Base-by-base conservation (phyloP, 2,888 invertebrate genomes). In the Dryobota labecula region DNA sequence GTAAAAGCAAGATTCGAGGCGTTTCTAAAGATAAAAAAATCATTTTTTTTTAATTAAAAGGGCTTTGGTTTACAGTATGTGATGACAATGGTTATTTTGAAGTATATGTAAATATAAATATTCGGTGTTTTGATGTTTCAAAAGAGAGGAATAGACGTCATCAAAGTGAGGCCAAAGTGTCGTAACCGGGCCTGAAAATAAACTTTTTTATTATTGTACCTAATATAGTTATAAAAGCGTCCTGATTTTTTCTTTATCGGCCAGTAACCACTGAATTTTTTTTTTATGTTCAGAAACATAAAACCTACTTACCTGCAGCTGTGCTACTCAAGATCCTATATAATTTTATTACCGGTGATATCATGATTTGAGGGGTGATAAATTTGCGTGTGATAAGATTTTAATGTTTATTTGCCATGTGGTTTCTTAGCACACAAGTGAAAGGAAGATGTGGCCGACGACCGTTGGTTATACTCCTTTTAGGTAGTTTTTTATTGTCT, bases 1-100 rank as follows among this genome's bases (percentile, higher is more conserved):
- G 33, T 70, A 58, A 76, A 75, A 57, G 36, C 2, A 43, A 49
- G 36, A 73, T 18, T 57, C 36, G 11, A 24, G 36, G 2, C 27
- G 3, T 49, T 24, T 66, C 27, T 47, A 38, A 0, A 27, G 30
- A 63, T 56, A 51, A 56, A 49, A 27, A 45, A 18, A 47, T 4
- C 0, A 36, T 51, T 20, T 30, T 30, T 0, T 33, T 33, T 33
- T 3, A 6, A 33, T 33, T 2, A 33, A 24, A 13, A n/a, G 20
- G 15, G n/a, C 41, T 36, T 53, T 43, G 41, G 24, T 7, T n/a
- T n/a, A n/a, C 33, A 9, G 15, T 20, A 15, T 15, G 18, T 24
- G 6, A n/a, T 24, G 33, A n/a, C n/a, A 7, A 15, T 33, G 33
- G 33, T 13, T 33, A n/a, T 33, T 33, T n/a, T n/a, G n/a, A n/a